phyloP scores from a whole-genome alignment of 1,140 invertebrate species.

The Probaryconus sp. region DNA sequence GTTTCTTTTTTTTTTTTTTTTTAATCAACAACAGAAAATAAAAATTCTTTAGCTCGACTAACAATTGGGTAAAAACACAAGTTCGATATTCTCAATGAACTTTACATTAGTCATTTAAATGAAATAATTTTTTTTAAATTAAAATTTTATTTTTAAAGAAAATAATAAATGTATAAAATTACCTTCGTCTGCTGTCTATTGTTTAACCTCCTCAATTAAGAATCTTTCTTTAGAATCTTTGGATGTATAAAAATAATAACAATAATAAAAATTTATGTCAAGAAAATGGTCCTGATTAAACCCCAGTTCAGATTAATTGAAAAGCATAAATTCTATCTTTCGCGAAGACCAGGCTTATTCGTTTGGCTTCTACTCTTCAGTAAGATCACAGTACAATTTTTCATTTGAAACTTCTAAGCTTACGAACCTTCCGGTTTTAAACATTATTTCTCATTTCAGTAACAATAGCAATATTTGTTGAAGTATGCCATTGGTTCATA shows the following conservation, averaged over 20 bases:
- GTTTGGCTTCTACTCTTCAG: slow-evolving; percentile 59
- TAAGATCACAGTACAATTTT: slow-evolving; percentile 55
- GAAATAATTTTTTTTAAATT: too few species aligned
- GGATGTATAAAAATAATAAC: too few species aligned
- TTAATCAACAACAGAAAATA: too few species aligned
- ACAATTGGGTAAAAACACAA: too few species aligned
- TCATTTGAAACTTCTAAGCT: too few species aligned
- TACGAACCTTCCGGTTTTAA: too few species aligned
- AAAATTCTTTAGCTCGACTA: too few species aligned
- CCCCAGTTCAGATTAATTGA: slow-evolving; percentile 53
- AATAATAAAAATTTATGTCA: slow-evolving; percentile 43
- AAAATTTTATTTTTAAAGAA: too few species aligned
- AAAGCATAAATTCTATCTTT: slow-evolving; percentile 64
- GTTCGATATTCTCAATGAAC: too few species aligned
- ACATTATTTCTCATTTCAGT: slow-evolving; percentile 47
- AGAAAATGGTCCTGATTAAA: slow-evolving; percentile 56
- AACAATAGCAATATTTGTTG: slow-evolving; percentile 47
- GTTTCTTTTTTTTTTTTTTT: too few species aligned
- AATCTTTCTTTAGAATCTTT: not conserved
- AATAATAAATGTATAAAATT: not conserved
- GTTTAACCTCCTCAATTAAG: slow-evolving; percentile 20
- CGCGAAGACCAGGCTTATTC: slow-evolving; percentile 57
- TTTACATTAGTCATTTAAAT: too few species aligned
- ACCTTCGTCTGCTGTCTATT: slow-evolving; percentile 13
- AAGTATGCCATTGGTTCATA: slow-evolving; percentile 46